Base-by-base conservation (phyloP, 2,888 invertebrate genomes). In the Agrochola lychnidis region DNA sequence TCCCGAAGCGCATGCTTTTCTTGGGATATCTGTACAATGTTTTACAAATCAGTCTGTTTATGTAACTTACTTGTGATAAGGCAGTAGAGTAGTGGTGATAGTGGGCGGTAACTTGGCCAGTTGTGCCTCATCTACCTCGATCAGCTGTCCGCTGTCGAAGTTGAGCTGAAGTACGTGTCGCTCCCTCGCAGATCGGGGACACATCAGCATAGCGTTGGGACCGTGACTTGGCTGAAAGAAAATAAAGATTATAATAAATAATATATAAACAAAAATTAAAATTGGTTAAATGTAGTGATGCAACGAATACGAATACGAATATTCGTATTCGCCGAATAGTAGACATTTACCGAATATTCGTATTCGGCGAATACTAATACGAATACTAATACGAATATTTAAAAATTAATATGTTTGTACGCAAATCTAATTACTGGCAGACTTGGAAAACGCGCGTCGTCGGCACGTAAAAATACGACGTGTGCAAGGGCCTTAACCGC, bases 141-240 rank as follows among this genome's bases (percentile, higher is more conserved):
- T 70, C 16, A 79, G 81, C 79, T 75, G 83, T 9, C 77, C 48
- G 66, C 71, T 45, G 56, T 82, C 86, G 72, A 87, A 86, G 10
- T 70, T n/a, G 25, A 92, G 84, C n/a, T 48, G 12, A 10, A 88
- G 85, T 16, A 12, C 45, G 69, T 36, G 69, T 0, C 75, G n/a
- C 78, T 22, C 59, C 45, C 59, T 36, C 72, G 64, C 16, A 0
- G 76, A 6, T 0, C 81, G 63, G 0, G 88, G 66, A 22, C 88
- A 83, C 90, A 90, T 91, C 66, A 96, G 87, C 48, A 96, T 69
- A 0, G 93, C 95, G 89, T 96, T 94, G 1, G 71, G 5, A 2
- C 95, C 95, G 90, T 95, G 95, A 4, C 76, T 75, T 0, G 91
- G 86, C 96, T 96, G 90, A 2, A 36, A 2, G 0, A 71, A 75